Evolutionary conservation across 2,888 invertebrate genomes (phyloP).

Genomic region (Siphlonurus alternatus): DNA sequence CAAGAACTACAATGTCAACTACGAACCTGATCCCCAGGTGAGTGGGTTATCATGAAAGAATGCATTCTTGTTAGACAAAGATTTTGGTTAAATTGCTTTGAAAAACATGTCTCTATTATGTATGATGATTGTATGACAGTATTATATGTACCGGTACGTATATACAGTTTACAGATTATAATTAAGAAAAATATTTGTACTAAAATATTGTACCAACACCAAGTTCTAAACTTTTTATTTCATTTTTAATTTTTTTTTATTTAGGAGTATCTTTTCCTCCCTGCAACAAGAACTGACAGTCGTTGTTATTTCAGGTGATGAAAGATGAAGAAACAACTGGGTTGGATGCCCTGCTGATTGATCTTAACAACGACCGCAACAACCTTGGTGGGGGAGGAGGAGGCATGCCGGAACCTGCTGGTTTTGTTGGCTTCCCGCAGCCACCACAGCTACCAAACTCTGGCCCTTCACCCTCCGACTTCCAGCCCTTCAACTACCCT

Average conservation of each 20-base stretch:
- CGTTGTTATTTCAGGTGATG: too few relatives aligned
- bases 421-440: slow-evolving; percentile 67
- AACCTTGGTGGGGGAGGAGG: slow-evolving; percentile 40
- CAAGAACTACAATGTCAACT: slow-evolving; percentile 84
- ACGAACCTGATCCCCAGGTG: slow-evolving; percentile 81
- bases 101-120: too few relatives aligned
- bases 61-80: background rate
- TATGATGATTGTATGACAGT: too few relatives aligned
- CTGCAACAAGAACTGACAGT: too few relatives aligned
- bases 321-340: slow-evolving; percentile 37
- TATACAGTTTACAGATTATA: too few relatives aligned
- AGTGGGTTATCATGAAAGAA: slow-evolving; percentile 4
- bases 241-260: too few relatives aligned
- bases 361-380: slow-evolving; percentile 42
- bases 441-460: slow-evolving; percentile 41
- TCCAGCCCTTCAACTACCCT: slow-evolving; percentile 50
- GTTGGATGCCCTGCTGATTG: slow-evolving; percentile 42
- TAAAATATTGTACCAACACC: too few relatives aligned
- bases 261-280: too few relatives aligned
- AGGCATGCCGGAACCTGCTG: slow-evolving; percentile 44
- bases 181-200: too few relatives aligned
- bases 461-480: slow-evolving; percentile 22
- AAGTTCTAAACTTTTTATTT: too few relatives aligned
- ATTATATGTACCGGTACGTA: too few relatives aligned
- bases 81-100: too few relatives aligned